Percentiles rank a stretch among this genome's conserved stretches.
Evolutionary conservation across 2,888 invertebrate genomes (phyloP).

Genomic region (Periphyllus acericola): DNA sequence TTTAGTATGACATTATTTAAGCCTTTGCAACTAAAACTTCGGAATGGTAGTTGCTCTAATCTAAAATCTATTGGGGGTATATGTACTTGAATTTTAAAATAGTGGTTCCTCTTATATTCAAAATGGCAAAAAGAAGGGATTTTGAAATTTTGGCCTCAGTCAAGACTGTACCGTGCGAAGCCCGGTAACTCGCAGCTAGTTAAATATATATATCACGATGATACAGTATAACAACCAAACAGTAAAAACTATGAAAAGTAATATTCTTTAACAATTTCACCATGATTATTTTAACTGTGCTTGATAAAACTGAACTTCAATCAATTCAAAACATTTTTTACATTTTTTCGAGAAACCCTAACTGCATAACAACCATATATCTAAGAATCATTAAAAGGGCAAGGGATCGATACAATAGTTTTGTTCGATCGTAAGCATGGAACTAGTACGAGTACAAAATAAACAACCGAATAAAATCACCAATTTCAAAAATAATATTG

Average conservation of each 20-base stretch:
- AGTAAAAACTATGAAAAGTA: neutral
- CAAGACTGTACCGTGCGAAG: no score
- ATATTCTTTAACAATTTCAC: neutral
- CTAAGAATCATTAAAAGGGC: neutral
- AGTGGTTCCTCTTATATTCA: no score
- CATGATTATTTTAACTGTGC: neutral
- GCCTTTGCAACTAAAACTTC: no score
- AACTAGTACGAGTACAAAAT: neutral
- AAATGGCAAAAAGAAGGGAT: no score
- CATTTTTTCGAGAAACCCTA: neutral
- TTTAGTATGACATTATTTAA: no score
- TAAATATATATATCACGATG: no score
- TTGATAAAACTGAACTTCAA: neutral
- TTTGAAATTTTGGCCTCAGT: no score
- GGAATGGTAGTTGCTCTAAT: no score
- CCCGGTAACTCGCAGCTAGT: no score
- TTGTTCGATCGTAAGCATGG: neutral
- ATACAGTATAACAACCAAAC: neutral
- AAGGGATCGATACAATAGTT: constrained; percentile 8
- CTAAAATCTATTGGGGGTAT: no score
- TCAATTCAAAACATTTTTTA: neutral
- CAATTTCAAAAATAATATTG: constrained; percentile 32
- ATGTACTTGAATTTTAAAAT: no score
- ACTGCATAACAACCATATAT: constrained; percentile 11
- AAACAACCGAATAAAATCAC: neutral